Base-by-base conservation (phyloP, 2,113 vertebrate genomes). In the Cavia aperea region DNA sequence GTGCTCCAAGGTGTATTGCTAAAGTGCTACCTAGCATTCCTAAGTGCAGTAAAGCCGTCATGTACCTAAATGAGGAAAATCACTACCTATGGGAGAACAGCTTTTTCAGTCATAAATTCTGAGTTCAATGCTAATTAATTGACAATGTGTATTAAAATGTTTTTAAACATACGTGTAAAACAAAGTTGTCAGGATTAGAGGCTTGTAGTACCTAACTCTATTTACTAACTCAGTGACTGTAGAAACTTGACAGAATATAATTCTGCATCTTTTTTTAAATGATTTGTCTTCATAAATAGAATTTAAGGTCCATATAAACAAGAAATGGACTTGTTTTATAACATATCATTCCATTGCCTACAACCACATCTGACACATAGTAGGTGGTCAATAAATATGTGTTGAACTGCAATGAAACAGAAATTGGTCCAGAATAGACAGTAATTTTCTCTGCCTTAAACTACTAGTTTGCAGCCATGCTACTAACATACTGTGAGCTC, bases 341-440 rank as follows among this genome's bases (percentile, higher is more conserved):
- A 23, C 0, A 5, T 18, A 36, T 4, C 75, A 15, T 2, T 1
- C 31, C 21, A 29, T 4, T 65, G 10, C 60, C 33, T 88, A 2
- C 15, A 91, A 63, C 6, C 54, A 26, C 15, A 51, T 31, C 46
- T 83, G n/a, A 73, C 29, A 81, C 11, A 66, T 0, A 93, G 43
- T 46, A 82, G 18, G 13, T 39, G 4, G 10, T 68, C 46, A 62
- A 19, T 46, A 72, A 89, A 73, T 51, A 33, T 12, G 39, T 63
- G 33, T 9, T 72, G 46, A 46, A 54, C 29, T 54, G 1, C 18
- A 77, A 21, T 46, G 49, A 85, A 46, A 26, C 43, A 33, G 46
- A 54, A 60, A n/a, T 15, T 78, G 6, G 14, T 83, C 75, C 63
- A 54, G 19, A 31, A 29, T 54, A 73, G 26, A 91, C 68, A 84